These are phyloP conservation scores for Teleogryllus occipitalis DNA, from an alignment of 1,140 invertebrate species.

Conservation along the genomic window DNA sequence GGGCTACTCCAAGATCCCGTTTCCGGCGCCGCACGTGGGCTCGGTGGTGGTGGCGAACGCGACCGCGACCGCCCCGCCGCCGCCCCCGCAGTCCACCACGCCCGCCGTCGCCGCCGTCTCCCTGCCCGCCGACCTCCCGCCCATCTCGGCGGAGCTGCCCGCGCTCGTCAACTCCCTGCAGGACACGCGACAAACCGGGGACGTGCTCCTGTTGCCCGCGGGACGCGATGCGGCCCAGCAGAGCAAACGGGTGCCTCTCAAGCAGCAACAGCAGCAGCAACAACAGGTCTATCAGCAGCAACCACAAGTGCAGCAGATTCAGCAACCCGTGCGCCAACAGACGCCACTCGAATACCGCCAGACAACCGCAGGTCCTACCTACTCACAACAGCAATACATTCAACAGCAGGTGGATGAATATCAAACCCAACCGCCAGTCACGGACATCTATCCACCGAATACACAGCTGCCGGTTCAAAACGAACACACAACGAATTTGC, in stretches of 20 bases:
- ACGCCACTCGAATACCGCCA: background rate
- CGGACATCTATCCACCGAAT: background rate
- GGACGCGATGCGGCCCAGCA: background rate
- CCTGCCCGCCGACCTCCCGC: conserved; percentile 40
- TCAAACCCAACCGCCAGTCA: background rate
- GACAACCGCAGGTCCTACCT: background rate
- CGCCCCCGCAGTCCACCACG: background rate
- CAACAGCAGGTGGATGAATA: background rate
- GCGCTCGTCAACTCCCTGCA: conserved; percentile 50
- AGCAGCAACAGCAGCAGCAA: conserved; percentile 24
- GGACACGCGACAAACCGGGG: conserved; percentile 31
- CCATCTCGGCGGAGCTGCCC: conserved; percentile 45
- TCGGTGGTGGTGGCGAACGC: conserved; percentile 57
- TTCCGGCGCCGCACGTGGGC: conserved; percentile 75
- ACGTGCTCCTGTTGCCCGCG: background rate
- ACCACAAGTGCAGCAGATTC: no score
- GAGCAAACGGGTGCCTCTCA: background rate
- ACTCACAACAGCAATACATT: no score
- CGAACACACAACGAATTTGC: background rate
- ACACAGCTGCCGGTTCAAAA: background rate
- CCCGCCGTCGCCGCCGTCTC: conserved; percentile 26
- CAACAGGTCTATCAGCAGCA: no score
- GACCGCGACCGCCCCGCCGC: conserved; percentile 23
- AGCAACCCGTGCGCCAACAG: no score
- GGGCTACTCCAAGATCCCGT: conserved; percentile 72